Evolutionary conservation across 2,797 vertebrate genomes (phyloP), one percentile per base, ranked within the genome.

Genomic region (Onychomys arenicola): DNA sequence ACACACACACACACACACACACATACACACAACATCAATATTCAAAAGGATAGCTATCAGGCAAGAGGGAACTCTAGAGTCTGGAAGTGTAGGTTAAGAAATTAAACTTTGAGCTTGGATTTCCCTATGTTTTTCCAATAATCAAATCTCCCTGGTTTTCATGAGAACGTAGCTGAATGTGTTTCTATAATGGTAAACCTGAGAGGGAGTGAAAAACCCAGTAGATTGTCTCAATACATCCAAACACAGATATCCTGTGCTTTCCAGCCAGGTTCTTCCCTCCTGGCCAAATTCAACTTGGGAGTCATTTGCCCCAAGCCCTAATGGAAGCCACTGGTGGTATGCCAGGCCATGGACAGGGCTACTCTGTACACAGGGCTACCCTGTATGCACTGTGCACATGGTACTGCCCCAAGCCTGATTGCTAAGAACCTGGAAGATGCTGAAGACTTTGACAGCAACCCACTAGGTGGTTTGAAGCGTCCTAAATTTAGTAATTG

Each of bases 151-250:
- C 34, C 49, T 65, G 55, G n/a, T 89, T 96, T 96, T 94, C 27
- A 63, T n/a, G 52, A 83, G 10, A 89, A 80, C 63, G 80, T 37
- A 40, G 5, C 43, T 65, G 17, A 46, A 13, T 87, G 1, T 46
- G 57, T 52, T 67, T 76, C 63, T 73, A 37, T 78, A 43, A 94
- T 82, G 86, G 63, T 92, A 93, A 96, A 78, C 11, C 85, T 91
- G 40, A 29, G 55, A 69, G n/a, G 17, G 71, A 25, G 87, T 75
- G 63, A 76, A 84, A 93, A 89, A 37, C 3, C 29, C 11, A 88
- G 40, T 65, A 46, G 25, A 67, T 73, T 61, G 25, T 78, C 32
- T 93, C 80, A 77, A 43, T 92, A 17, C 80, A 61, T 87, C 0
- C 12, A 86, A 88, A 95, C 25, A n/a, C 13, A 89, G 34, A 89